Conservation (phyloP, 1,140 invertebrate genomes). For the Gryon sp. region DNA sequence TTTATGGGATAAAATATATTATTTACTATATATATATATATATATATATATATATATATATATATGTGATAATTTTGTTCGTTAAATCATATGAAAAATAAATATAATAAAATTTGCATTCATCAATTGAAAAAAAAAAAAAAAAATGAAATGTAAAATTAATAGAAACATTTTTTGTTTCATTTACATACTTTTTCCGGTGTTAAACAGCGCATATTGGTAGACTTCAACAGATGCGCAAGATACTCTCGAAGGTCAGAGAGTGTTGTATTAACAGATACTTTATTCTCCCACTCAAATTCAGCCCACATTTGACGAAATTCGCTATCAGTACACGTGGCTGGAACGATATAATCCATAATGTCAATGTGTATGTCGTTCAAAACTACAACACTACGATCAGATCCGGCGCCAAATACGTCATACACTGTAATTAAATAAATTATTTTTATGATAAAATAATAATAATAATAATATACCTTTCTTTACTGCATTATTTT, state of each 20-base stretch:
- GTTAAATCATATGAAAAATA: too few relatives aligned
- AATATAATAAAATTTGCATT: too few relatives aligned
- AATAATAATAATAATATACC: too few relatives aligned
- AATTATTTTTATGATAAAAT: background rate
- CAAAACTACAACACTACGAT: slow-evolving; percentile 97
- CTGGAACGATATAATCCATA: slow-evolving; percentile 99
- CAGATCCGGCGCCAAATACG: slow-evolving; percentile 93
- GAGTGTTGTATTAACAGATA: slow-evolving; percentile 97
- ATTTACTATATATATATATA: too few relatives aligned
- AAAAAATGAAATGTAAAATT: too few relatives aligned
- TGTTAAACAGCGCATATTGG: slow-evolving; percentile 99
- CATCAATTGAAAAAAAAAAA: too few relatives aligned
- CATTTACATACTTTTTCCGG: slow-evolving; percentile 91
- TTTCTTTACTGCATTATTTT: too few relatives aligned
- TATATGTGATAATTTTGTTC: too few relatives aligned
- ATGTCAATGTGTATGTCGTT: slow-evolving; percentile 99
- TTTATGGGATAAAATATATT: too few relatives aligned
- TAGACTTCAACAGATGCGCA: slow-evolving; percentile 94
- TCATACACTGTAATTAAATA: slow-evolving; percentile 89
- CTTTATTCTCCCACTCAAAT: slow-evolving; percentile 99
- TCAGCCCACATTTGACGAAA: slow-evolving; percentile 99
- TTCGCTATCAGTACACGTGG: slow-evolving; percentile 95
- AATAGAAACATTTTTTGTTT: too few relatives aligned
- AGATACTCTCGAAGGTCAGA: slow-evolving; percentile 96
- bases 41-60: too few relatives aligned